Evolutionary conservation across 2,797 vertebrate species (phyloP), one percentile per base, ranked within the genome.

Genomic region (Chloroceryle inda): DNA sequence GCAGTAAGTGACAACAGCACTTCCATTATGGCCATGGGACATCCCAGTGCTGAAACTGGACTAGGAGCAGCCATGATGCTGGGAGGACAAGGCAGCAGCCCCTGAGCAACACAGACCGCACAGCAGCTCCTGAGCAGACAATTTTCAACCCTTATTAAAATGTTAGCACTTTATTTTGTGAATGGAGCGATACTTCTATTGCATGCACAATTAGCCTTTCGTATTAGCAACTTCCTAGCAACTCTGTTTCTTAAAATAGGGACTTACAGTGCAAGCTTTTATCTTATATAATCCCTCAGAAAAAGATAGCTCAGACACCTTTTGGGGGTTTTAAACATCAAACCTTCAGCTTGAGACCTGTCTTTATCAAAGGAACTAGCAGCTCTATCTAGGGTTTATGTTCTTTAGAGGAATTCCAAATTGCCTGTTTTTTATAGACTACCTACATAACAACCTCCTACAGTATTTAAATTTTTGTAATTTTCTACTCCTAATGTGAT

Each of bases 331-430:
- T 96, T 97, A 97, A 95, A 97, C 97, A 97, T 97, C 96, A 98
- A 98, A 97, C 89, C 96, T 96, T 97, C 90, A 96, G 96, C 92
- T 96, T 94, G 96, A 98, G 95, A 97, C 92, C 94, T 97, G 94
- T 97, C 96, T 96, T 96, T 97, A 96, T 97, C 94, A 96, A 96
- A 97, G 82, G 85, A 97, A 96, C 94, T 96, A 97, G 96, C 92
- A 97, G 85, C 68, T 97, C 92, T 97, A 94, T 92, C 93, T 96
- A 88, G 93, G 92, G 84, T 97, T 97, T 97, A 97, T 96, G 97
- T 97, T 97, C 97, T 97, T 97, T 94, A 95, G 88, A 96, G 63
- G 58, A 97, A 96, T 97, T 97, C 97, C 96, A 98, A 97, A 97
- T 97, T 98, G 95, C 94, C 85, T 95, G 93, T 94, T 97, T 96